A percentile compares a stretch with the other conserved stretches of the same genome.
Conservation (phyloP, 2,797 vertebrate genomes). For the Onychomys leucogaster region DNA sequence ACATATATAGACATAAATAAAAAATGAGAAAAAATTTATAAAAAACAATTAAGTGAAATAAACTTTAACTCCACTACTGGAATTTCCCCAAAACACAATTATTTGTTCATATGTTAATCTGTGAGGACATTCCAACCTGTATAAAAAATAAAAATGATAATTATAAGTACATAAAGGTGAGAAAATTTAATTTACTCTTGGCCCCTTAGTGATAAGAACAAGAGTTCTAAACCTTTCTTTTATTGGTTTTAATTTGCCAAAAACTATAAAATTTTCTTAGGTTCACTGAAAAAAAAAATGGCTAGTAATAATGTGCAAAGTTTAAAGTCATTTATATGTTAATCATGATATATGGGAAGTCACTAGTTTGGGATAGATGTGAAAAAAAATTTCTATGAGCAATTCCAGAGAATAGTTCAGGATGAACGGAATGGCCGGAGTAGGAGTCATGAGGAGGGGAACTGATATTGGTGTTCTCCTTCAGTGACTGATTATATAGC, state of each 20-base stretch:
- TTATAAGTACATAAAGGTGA: background rate
- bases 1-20: background rate
- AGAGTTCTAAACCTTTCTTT: background rate
- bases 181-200: background rate
- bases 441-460: background rate
- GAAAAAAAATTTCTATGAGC: background rate
- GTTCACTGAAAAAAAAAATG: background rate
- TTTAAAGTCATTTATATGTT: slow-evolving; percentile 31
- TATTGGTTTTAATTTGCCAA: background rate
- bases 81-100: background rate
- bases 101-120: background rate
- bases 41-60: background rate
- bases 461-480: background rate
- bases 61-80: background rate
- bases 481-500: background rate
- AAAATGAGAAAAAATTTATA: background rate
- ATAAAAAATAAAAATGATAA: background rate
- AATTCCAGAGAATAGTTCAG: background rate
- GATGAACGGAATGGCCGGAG: background rate
- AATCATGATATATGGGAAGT: background rate
- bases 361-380: background rate
- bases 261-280: background rate
- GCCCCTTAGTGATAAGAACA: background rate
- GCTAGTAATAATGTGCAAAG: background rate
- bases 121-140: background rate